Evolutionary conservation across 2,113 vertebrate species (phyloP), one percentile per base, ranked within the genome.

Genomic region (Polypterus senegalus): DNA sequence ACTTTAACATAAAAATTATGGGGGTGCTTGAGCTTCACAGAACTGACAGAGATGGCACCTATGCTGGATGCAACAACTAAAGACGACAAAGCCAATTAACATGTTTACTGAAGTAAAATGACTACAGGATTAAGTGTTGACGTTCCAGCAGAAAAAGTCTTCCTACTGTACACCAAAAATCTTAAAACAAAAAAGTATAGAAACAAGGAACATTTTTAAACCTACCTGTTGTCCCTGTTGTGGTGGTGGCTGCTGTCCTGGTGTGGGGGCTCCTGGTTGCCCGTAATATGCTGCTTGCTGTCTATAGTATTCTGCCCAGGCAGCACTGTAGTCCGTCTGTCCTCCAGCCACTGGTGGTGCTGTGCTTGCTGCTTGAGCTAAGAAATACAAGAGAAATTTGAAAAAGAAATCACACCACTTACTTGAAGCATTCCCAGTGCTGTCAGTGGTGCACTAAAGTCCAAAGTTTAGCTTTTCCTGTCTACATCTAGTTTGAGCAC

Each of bases 221-320:
- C 5, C 53, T 76, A 88, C 90, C 89, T 92, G 91, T 72, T 91
- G 92, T 80, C 91, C 91, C 80, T 90, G 88, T 71, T 88, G 80
- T 65, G 86, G 81, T 4, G 81, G 77, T 27, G 82, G 83, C 72
- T 91, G 90, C 55, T 88, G 87, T 49, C 89, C 76, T 3, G 75
- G 75, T 68, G 81, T 78, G 4, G 78, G 89, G 1, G 88, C 84
- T 44, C 82, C 82, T 0, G 83, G 79, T 44, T 89, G 89, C 71
- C 90, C 91, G 61, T 93, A 93, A 77, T 93, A 95, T 49, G 91
- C 92, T 2, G 91, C 91, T 74, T 94, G 92, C 77, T 95, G 92
- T 79, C 92, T 85, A 78, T 95, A 95, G 73, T 95, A 95, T 69
- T 95, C 92, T 0, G 91, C 92, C 92, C 92, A 95, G 61, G 92